A percentile compares a stretch with the other conserved stretches of the same genome.
Evolutionary conservation across 2,113 vertebrate genomes (phyloP).

Genomic region (Oncorhynchus mykiss): DNA sequence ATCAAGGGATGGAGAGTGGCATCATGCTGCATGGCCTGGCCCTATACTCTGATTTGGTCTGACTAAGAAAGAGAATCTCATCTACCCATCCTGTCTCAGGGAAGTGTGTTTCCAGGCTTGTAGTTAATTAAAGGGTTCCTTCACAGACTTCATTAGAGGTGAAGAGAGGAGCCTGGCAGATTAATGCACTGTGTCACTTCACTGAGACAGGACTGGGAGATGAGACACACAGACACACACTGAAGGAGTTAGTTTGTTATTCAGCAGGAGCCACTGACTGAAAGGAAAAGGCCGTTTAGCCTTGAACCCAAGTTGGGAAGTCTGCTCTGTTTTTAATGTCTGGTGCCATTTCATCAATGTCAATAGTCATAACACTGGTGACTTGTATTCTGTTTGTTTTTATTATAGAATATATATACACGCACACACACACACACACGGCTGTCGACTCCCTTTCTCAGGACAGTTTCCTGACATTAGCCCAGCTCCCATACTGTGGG

Average conservation of each 20-base stretch:
- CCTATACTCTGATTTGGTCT: conserved; percentile 18
- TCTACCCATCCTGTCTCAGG: conserved; percentile 55
- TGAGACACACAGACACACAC: background rate
- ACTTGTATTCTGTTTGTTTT: too few relatives aligned
- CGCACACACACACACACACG: background rate
- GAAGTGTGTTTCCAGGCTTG: conserved; percentile 33
- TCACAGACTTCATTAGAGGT: conserved; percentile 65
- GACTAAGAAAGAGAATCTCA: conserved; percentile 42
- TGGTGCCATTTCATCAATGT: background rate
- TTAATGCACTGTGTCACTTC: conserved; percentile 22
- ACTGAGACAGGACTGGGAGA: too few relatives aligned
- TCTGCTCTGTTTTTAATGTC: conserved; percentile 17
- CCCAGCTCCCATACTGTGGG: background rate
- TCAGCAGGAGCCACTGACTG: conserved; percentile 8
- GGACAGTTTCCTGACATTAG: too few relatives aligned
- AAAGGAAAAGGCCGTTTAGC: conserved; percentile 32
- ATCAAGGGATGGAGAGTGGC: conserved; percentile 25
- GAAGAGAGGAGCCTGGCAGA: background rate
- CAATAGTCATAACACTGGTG: too few relatives aligned
- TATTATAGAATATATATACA: background rate
- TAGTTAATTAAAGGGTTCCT: conserved; percentile 74
- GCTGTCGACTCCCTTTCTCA: too few relatives aligned
- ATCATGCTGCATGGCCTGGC: background rate
- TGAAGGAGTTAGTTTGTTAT: too few relatives aligned
- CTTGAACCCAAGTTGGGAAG: conserved; percentile 13